Percentiles rank a stretch among this genome's conserved stretches.
Conservation (phyloP, 2,797 vertebrate species). For the Malurus leucopterus region DNA sequence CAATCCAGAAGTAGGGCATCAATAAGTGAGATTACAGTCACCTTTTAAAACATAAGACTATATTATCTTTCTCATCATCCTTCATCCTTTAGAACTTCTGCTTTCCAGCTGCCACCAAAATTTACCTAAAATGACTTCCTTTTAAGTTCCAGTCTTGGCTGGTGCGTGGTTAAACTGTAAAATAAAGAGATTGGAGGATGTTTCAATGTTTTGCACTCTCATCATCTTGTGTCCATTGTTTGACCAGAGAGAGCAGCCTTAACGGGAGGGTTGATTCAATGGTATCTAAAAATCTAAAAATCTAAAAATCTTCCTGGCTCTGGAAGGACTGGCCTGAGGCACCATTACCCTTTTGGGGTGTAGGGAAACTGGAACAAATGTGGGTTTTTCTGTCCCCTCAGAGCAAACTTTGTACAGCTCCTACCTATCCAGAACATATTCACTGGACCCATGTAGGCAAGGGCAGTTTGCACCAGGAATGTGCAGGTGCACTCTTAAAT, state of each 20-base stretch:
- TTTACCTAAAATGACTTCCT: background rate
- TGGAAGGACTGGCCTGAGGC: background rate
- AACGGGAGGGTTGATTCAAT: background rate
- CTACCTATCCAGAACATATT: background rate
- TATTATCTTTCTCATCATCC: background rate
- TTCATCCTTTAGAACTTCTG: background rate
- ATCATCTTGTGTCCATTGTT: background rate
- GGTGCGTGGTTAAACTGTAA: background rate
- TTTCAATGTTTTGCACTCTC: background rate
- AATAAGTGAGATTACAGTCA: background rate
- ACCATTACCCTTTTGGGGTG: background rate
- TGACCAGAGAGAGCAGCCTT: background rate
- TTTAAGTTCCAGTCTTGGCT: background rate
- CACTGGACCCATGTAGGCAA: background rate
- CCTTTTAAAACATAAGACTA: background rate
- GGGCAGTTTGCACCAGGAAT: background rate
- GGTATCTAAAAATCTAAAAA: background rate
- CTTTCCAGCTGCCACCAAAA: background rate
- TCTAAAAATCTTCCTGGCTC: background rate
- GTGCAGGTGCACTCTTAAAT: constrained; percentile 22
- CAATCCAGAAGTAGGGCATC: background rate
- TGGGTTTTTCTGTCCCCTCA: background rate
- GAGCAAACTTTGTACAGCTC: background rate
- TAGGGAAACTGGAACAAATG: background rate
- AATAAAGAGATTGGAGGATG: background rate